Evolutionary conservation across 2,888 invertebrate species (phyloP).

Genomic region (Amaurobius ferox): DNA sequence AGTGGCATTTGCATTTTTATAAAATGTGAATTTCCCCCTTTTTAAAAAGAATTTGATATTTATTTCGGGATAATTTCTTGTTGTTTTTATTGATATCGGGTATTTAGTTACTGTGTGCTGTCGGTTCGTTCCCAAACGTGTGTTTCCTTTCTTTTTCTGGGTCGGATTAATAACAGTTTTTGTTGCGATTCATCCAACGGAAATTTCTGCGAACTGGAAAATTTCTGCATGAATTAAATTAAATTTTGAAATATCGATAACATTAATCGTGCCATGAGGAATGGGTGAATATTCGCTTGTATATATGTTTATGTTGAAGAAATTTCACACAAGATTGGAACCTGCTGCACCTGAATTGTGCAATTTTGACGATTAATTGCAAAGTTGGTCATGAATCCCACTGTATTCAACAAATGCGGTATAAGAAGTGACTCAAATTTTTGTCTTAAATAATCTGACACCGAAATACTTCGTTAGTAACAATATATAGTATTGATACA

Average conservation of each 20-base stretch:
- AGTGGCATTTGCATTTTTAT: conserved; percentile 22
- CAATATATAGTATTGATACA: too few species aligned
- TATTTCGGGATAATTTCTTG: conserved; percentile 12
- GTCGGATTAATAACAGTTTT: neutral
- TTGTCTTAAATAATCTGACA: too few species aligned
- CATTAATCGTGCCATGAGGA: too few species aligned
- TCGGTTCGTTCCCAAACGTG: neutral
- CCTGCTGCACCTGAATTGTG: too few species aligned
- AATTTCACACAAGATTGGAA: too few species aligned
- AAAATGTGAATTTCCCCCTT: neutral
- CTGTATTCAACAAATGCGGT: too few species aligned
- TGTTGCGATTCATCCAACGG: neutral
- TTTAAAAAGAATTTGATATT: conserved; percentile 18
- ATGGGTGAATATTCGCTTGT: too few species aligned
- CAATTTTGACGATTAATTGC: too few species aligned
- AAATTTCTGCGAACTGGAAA: neutral
- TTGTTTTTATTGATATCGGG: conserved; percentile 8
- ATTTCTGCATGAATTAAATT: neutral
- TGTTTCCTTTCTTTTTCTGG: neutral
- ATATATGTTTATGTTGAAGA: too few species aligned
- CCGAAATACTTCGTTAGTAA: too few species aligned
- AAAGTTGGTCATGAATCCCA: too few species aligned
- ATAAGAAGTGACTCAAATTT: too few species aligned
- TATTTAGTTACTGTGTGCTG: conserved; percentile 9
- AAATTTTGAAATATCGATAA: neutral